Conservation (phyloP, 2,797 vertebrate species). For the Acrossocheilus wenchowensis region DNA sequence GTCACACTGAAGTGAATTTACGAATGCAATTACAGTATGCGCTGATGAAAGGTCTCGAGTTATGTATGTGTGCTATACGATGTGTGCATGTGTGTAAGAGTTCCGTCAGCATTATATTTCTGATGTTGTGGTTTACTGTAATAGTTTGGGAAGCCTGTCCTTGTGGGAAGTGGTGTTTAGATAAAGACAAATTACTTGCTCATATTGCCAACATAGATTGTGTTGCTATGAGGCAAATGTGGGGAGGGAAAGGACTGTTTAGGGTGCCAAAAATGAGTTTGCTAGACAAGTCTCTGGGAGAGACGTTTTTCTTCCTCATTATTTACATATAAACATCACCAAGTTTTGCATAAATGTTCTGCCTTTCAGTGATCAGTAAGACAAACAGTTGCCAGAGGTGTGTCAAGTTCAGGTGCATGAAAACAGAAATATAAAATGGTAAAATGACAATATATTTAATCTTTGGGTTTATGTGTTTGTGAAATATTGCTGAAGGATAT, state of each 20-base stretch:
- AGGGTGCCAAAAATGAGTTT: conserved; percentile 14
- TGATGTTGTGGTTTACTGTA: conserved; percentile 38
- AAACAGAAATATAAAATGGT: neutral
- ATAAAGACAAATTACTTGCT: conserved; percentile 50
- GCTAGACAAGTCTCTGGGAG: neutral
- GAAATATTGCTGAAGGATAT: neutral
- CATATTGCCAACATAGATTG: conserved; percentile 33
- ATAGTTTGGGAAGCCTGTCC: conserved; percentile 35
- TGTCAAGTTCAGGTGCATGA: neutral
- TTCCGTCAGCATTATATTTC: conserved; percentile 53
- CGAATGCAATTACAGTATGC: conserved; percentile 50
- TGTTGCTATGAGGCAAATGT: conserved; percentile 41
- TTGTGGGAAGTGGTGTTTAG: conserved; percentile 44
- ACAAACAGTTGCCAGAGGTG: neutral
- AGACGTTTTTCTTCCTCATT: neutral
- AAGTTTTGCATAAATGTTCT: conserved; percentile 15
- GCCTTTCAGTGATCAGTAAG: neutral
- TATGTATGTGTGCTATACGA: neutral
- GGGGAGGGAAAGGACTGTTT: neutral
- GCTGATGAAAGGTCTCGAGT: conserved; percentile 46
- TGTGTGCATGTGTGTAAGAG: conserved; percentile 33
- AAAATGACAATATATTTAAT: neutral
- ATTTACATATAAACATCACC: conserved; percentile 9
- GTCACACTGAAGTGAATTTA: conserved; percentile 28
- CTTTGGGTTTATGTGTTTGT: neutral